These are phyloP conservation scores for Sphecodes monilicornis DNA, from an alignment of 2,888 invertebrate genomes.

Conservation along the genomic window DNA sequence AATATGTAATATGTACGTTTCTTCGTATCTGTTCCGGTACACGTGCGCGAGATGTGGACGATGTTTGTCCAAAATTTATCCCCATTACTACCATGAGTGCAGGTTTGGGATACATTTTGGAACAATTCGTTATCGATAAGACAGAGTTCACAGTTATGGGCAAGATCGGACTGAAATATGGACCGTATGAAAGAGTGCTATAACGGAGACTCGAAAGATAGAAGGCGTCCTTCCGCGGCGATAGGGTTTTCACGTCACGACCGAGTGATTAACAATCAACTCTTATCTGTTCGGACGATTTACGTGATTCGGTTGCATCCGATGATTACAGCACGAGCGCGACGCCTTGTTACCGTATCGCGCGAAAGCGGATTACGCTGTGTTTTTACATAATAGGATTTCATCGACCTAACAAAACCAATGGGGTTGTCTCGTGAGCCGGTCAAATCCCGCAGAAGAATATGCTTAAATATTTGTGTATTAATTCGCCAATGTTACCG, in stretches of 20 bases:
- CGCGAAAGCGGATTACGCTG: conserved; percentile 35
- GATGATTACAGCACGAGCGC: conserved; percentile 4
- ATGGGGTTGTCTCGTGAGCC: conserved; percentile 26
- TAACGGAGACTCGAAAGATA: background rate
- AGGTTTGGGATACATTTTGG: no score
- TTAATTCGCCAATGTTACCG: background rate
- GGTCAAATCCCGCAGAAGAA: conserved; percentile 27
- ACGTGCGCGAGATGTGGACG: no score
- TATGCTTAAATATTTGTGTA: conserved; percentile 8
- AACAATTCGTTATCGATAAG: background rate
- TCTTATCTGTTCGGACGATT: conserved; percentile 20
- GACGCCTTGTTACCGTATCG: conserved; percentile 18
- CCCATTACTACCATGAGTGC: no score
- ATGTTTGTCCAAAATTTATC: no score
- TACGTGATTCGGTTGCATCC: conserved; percentile 17
- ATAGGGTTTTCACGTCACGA: background rate
- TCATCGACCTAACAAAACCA: conserved; percentile 36
- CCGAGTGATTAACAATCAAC: background rate
- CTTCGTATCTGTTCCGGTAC: no score
- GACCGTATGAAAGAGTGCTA: background rate
- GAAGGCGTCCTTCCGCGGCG: background rate
- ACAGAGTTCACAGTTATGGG: background rate
- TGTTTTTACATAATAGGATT: conserved; percentile 55
- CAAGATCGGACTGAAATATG: background rate
- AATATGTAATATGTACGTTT: no score